Conservation (phyloP, 2,888 invertebrate genomes). For the Drosophila niveifrons region DNA sequence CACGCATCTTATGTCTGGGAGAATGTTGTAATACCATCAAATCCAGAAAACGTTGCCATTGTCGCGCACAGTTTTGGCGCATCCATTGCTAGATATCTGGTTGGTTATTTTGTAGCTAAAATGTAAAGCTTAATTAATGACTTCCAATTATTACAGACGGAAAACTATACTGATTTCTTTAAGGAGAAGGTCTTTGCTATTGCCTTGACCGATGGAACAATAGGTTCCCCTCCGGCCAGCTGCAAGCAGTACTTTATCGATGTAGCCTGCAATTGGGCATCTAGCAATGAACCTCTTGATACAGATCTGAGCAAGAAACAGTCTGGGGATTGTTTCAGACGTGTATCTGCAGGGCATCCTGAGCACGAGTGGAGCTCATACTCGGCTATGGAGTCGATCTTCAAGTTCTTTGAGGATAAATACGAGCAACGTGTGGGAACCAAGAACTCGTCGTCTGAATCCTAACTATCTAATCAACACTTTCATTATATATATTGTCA, state of each 20-base stretch:
- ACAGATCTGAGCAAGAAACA: slow-evolving; percentile 83
- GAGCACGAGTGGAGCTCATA: slow-evolving; percentile 91
- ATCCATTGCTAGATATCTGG: slow-evolving; percentile 88
- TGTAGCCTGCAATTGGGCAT: slow-evolving; percentile 88
- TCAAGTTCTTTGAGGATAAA: slow-evolving; percentile 87
- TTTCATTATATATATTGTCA: slow-evolving; percentile 16
- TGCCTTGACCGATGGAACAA: slow-evolving; percentile 92
- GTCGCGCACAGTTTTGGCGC: slow-evolving; percentile 94
- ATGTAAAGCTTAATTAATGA: not conserved
- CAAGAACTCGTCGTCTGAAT: slow-evolving; percentile 23
- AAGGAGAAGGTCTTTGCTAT: slow-evolving; percentile 89
- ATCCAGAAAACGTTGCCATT: slow-evolving; percentile 89
- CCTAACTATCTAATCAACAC: slow-evolving; percentile 24
- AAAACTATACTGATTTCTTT: slow-evolving; percentile 87
- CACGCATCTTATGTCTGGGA: slow-evolving; percentile 91
- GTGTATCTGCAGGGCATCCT: slow-evolving; percentile 88
- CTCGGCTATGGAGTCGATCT: slow-evolving; percentile 88
- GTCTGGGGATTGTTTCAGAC: slow-evolving; percentile 86
- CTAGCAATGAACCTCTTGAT: slow-evolving; percentile 87
- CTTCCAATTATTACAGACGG: slow-evolving; percentile 83
- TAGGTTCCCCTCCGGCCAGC: slow-evolving; percentile 79
- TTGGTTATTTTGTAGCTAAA: slow-evolving; percentile 65
- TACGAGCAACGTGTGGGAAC: slow-evolving; percentile 49
- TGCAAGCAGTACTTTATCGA: slow-evolving; percentile 52
- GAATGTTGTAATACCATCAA: slow-evolving; percentile 87